These are phyloP conservation scores for Albula glossodonta DNA, from an alignment of 2,113 vertebrate species.

Conservation along the genomic window DNA sequence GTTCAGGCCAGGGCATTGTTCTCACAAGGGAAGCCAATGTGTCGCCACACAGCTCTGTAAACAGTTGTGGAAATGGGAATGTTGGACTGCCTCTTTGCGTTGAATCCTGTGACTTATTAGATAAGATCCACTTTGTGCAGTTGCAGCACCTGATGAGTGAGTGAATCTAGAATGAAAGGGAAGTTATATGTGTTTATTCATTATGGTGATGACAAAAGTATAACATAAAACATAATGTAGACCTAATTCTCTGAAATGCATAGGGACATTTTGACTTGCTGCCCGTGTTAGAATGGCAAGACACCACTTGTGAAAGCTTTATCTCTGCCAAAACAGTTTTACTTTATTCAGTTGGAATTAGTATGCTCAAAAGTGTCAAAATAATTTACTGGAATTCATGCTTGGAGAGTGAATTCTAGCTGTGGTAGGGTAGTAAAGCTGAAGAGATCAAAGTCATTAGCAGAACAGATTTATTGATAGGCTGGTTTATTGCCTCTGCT, in stretches of 20 bases:
- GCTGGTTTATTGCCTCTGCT: not conserved
- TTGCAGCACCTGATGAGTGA: not conserved
- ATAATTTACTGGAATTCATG: not conserved
- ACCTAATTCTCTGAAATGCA: not conserved
- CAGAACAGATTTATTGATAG: not conserved
- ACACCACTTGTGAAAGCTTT: not conserved
- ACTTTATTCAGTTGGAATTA: not conserved
- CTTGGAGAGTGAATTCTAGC: not conserved
- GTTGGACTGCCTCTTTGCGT: slow-evolving; percentile 4
- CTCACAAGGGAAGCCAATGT: not conserved
- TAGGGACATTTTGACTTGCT: not conserved
- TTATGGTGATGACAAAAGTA: not conserved
- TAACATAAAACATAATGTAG: not conserved
- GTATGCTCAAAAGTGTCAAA: not conserved
- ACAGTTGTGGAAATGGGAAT: not conserved
- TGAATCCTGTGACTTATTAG: not conserved
- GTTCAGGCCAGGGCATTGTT: not conserved
- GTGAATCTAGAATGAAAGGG: not conserved
- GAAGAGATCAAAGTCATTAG: not conserved
- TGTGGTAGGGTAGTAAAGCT: not conserved
- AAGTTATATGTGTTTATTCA: not conserved
- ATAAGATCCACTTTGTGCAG: slow-evolving; percentile 1
- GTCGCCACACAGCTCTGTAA: not conserved
- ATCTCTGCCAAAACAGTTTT: not conserved
- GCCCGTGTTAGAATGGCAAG: not conserved